These are phyloP conservation scores for Linnaemya tessellans DNA, from an alignment of 2,888 invertebrate genomes.

Conservation along the genomic window DNA sequence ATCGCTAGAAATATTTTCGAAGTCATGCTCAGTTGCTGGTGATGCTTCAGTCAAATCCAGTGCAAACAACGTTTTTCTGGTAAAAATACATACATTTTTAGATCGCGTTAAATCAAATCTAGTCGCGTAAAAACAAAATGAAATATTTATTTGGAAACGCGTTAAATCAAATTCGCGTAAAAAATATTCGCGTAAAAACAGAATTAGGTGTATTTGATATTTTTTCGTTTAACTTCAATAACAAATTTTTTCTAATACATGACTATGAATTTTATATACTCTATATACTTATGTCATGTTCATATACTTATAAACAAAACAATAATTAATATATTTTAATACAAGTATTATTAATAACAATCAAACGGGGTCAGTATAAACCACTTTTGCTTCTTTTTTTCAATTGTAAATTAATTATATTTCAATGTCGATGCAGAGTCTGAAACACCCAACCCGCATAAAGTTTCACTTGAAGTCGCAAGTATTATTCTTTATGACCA, in stretches of 20 bases:
- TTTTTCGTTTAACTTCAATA: too few species aligned
- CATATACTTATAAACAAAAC: background rate
- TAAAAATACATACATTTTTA: too few species aligned
- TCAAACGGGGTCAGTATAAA: conserved; percentile 62
- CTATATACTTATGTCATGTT: background rate
- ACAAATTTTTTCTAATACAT: background rate
- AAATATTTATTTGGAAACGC: too few species aligned
- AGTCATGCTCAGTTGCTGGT: too few species aligned
- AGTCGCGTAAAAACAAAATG: too few species aligned
- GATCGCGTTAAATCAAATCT: too few species aligned
- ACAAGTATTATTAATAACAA: conserved; percentile 36
- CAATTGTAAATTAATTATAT: conserved; percentile 28
- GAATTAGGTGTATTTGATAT: too few species aligned
- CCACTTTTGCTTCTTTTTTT: conserved; percentile 42
- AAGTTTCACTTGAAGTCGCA: conserved; percentile 29
- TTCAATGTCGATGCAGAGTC: conserved; percentile 39
- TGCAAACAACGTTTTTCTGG: too few species aligned
- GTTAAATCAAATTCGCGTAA: too few species aligned
- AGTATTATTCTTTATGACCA: background rate
- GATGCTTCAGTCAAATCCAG: too few species aligned
- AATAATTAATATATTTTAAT: background rate
- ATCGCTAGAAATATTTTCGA: too few species aligned
- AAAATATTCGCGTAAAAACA: too few species aligned
- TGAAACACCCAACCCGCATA: conserved; percentile 23
- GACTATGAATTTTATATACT: background rate